Evolutionary conservation across 2,113 vertebrate species (phyloP).

Genomic region (Oncorhynchus mykiss): DNA sequence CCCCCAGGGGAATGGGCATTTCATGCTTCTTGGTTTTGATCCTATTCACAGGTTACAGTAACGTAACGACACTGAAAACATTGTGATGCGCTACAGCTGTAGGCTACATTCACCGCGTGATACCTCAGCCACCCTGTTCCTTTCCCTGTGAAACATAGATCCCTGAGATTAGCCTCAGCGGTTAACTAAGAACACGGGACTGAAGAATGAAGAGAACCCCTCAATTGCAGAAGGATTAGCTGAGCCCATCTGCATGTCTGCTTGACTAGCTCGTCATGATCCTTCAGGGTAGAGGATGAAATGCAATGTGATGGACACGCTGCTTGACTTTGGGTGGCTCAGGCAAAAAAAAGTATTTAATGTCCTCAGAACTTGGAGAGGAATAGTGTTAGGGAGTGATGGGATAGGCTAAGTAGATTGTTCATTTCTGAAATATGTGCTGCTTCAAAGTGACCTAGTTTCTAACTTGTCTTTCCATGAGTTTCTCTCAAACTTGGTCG

Average conservation of each 20-base stretch:
- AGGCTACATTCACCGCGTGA: no score
- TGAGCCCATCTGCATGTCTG: not conserved
- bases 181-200: not conserved
- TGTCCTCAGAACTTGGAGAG: slow-evolving; percentile 23
- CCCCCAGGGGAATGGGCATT: not conserved
- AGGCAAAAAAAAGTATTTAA: slow-evolving; percentile 20
- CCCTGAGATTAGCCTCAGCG: not conserved
- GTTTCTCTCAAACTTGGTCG: slow-evolving; percentile 49
- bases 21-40: not conserved
- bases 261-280: not conserved
- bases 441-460: slow-evolving; percentile 70
- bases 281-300: slow-evolving; percentile 19
- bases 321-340: slow-evolving; percentile 7
- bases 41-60: no score
- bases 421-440: slow-evolving; percentile 50
- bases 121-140: no score
- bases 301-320: slow-evolving; percentile 8
- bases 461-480: slow-evolving; percentile 38
- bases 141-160: not conserved
- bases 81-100: no score
- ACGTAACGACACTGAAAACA: no score
- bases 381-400: slow-evolving; percentile 39
- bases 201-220: not conserved
- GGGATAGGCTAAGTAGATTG: slow-evolving; percentile 58
- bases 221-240: no score